Evolutionary conservation across 2,113 vertebrate genomes (phyloP), one percentile per base, ranked within the genome.

Genomic region (Terrapene triunguis): DNA sequence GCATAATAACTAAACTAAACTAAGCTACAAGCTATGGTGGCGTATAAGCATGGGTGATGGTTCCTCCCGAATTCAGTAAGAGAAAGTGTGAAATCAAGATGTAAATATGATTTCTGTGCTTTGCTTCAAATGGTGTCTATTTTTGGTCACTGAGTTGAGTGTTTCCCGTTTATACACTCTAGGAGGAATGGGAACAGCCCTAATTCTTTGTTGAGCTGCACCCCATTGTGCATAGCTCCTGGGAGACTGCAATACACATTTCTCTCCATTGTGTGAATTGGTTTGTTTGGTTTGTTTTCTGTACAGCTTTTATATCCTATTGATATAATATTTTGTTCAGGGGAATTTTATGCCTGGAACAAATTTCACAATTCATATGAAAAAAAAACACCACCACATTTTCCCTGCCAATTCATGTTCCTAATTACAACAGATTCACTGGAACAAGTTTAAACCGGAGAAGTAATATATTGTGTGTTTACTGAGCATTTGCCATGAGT

Each of bases 91-190:
- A 94, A 87, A 25, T 57, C 6, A 50, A 79, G 35, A 85, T 91
- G 9, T 72, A 72, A 38, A n/a, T 38, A 29, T 59, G 57, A 65
- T 35, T 74, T 74, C 38, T 74, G 9, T 74, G 24, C 6, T 81
- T 50, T 11, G 3, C 35, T 19, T 51, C 3, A 72, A 57, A 83
- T 44, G 72, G 7, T 48, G 1, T 47, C 92, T 27, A 38, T 10
- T 90, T 55, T 0, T 0, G 57, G 38, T 35, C 51, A 42, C 0
- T 0, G 2, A 14, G 19, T 48, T 55, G 2, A 47, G 47, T 19
- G 6, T 86, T 82, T 10, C 51, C 24, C 42, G 6, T 4, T 47
- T 17, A 48, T 5, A 2, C 3, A 16, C 6, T 59, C 38, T 3
- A 87, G 35, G 11, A 79, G 24, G 92, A 81, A 44, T 1, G 22